phyloP scores from a whole-genome alignment of 2,113 vertebrate genomes.

The Hippocampus comes region DNA sequence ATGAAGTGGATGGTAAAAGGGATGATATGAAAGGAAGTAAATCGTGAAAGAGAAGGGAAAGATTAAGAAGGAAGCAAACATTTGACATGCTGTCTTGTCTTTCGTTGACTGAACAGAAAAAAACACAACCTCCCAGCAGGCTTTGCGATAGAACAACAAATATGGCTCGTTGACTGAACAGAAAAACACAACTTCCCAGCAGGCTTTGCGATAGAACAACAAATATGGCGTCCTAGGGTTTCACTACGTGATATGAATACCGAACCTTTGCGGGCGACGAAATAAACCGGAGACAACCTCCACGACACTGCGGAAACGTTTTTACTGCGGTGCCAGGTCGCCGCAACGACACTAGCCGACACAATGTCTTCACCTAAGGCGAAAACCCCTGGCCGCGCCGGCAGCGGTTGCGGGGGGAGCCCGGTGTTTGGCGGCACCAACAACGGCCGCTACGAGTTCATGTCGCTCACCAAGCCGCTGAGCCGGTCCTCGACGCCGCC shows the following conservation, averaged over 20 bases:
- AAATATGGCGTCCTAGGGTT: constrained; percentile 59
- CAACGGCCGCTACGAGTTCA: constrained; percentile 80
- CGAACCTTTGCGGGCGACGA: constrained; percentile 38
- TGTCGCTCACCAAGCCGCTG: constrained; percentile 71
- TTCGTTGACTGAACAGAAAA: too few relatives aligned
- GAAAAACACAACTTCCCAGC: constrained; percentile 44
- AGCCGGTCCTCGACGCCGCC: constrained; percentile 64
- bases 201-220: constrained; percentile 39
- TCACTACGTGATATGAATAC: constrained; percentile 44
- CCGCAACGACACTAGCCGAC: neutral
- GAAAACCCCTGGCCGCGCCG: constrained; percentile 53
- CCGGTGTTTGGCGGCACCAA: constrained; percentile 57
- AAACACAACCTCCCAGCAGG: constrained; percentile 42
- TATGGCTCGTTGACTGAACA: constrained; percentile 46
- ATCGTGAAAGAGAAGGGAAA: too few relatives aligned
- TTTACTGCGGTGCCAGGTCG: constrained; percentile 4
- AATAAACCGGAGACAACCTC: constrained; percentile 26
- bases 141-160: constrained; percentile 54
- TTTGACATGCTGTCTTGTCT: too few relatives aligned
- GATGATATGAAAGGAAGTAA: too few relatives aligned
- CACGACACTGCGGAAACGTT: constrained; percentile 20
- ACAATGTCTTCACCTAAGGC: constrained; percentile 78
- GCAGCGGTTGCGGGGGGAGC: constrained; percentile 63
- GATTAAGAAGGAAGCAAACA: neutral
- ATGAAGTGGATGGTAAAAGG: too few relatives aligned